A percentile compares a stretch with the other conserved stretches of the same genome.
Evolutionary conservation across 2,797 vertebrate species (phyloP).

Genomic region (Nasua narica): DNA sequence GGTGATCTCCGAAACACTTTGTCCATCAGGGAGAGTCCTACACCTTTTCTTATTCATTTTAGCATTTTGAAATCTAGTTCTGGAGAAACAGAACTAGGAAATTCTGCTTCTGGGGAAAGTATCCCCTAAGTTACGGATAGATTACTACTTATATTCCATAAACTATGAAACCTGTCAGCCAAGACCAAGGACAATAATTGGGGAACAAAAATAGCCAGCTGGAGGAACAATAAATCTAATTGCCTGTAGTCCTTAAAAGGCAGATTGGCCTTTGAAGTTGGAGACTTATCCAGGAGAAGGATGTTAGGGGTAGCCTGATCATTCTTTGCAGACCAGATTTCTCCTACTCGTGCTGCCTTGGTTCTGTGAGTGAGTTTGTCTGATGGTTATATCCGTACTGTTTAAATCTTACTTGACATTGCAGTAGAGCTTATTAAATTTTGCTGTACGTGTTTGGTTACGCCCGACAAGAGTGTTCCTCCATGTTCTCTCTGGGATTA

Average conservation of each 20-base stretch:
- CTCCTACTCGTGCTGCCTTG: neutral
- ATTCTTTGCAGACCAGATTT: neutral
- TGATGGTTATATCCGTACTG: neutral
- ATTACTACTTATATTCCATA: neutral
- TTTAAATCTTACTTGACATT: neutral
- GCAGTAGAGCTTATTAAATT: neutral
- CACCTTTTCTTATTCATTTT: neutral
- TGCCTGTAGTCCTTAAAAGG: neutral
- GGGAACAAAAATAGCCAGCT: neutral
- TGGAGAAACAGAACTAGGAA: neutral
- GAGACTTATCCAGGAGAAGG: neutral
- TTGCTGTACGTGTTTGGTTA: neutral
- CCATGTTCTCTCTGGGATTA: neutral
- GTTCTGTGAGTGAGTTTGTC: neutral
- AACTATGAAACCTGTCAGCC: neutral
- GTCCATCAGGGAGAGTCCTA: neutral
- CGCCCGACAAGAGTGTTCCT: neutral
- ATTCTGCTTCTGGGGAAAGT: neutral
- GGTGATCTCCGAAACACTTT: neutral
- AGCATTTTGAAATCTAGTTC: slow-evolving; percentile 31
- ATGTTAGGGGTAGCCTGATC: neutral
- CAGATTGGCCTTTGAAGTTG: neutral
- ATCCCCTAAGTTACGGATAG: neutral
- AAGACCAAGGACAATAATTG: neutral
- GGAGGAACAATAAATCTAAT: neutral